Evolutionary conservation across 2,113 vertebrate genomes (phyloP).

Genomic region (Clupea harengus): DNA sequence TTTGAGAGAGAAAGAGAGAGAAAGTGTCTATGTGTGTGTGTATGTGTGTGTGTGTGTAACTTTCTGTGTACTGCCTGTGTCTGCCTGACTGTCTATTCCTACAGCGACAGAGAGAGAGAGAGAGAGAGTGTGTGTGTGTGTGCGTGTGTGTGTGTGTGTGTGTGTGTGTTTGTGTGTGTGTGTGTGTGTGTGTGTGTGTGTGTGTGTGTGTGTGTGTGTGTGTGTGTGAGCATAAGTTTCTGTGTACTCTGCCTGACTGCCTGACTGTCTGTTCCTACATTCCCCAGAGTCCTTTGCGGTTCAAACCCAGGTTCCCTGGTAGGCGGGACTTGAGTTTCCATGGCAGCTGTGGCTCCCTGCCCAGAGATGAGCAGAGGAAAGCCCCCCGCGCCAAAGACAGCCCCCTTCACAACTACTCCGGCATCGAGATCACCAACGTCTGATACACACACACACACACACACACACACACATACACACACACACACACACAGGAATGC

Average conservation of each 20-base stretch:
- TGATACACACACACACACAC: too few relatives aligned
- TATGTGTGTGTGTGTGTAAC: not conserved
- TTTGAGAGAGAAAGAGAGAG: not conserved
- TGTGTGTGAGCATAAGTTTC: not conserved
- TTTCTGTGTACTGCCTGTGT: not conserved
- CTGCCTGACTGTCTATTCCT: too few relatives aligned
- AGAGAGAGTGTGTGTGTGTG: too few relatives aligned
- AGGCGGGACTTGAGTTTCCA: constrained; percentile 70
- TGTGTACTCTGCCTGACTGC: not conserved
- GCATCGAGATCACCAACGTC: too few relatives aligned
- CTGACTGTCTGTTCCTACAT: not conserved
- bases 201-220: too few relatives aligned
- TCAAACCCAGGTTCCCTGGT: constrained; percentile 69
- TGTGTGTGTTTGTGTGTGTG: not conserved
- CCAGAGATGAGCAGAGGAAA: constrained; percentile 70
- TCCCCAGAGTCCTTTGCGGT: constrained; percentile 75
- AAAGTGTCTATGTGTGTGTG: not conserved
- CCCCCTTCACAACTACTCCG: too few relatives aligned
- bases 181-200: not conserved
- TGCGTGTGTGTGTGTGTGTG: too few relatives aligned
- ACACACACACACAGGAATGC: too few relatives aligned
- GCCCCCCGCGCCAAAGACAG: constrained; percentile 49
- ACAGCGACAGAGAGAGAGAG: too few relatives aligned
- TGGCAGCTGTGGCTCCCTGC: constrained; percentile 72
- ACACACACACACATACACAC: too few relatives aligned